Evolutionary conservation across 2,113 vertebrate genomes (phyloP), one percentile per base, ranked within the genome.

Genomic region (Donacobius atricapilla): DNA sequence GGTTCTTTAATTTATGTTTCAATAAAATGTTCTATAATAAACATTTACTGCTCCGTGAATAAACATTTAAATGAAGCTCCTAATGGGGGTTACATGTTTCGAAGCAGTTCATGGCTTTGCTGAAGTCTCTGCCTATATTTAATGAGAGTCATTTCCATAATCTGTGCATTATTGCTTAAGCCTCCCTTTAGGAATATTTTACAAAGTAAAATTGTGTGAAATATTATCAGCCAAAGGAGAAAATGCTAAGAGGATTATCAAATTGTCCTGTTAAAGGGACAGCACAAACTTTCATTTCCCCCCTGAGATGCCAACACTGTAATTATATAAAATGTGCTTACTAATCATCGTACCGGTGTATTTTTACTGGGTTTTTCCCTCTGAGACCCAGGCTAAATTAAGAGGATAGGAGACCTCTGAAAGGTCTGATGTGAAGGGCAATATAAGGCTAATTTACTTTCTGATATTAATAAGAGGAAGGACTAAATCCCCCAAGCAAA

Each of bases 91-190:
- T 98, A 97, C 97, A 97, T 90, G 97, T 98, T 98, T 98, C 4
- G 95, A 98, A 98, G 98, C 95, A 94, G 97, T 97, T 98, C 97
- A 93, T 97, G 97, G 98, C 97, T 98, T 98, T 97, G 94, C 94
- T 76, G 82, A 97, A 98, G 96, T 95, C 96, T 98, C 92, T 77
- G 96, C 97, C 97, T 98, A 94, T 97, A 94, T 94, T 98, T 99
- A 99, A 99, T 99, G 98, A 99, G 97, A 94, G 87, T 96, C 65
- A 99, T 99, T 99, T 98, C 98, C 98, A 99, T 99, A 99, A 99
- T 99, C 97, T 98, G 97, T 97, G 97, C 97, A 98, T 99, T 98
- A 98, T 98, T 98, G 97, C 97, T 98, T 98, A 98, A 98, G 94
- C 96, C 95, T 98, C 96, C 98, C 98, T 98, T 98, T 97, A 98